Percentiles rank a stretch among this genome's conserved stretches.
phyloP scores from a whole-genome alignment of 2,797 vertebrate species.

The Lacerta viridis region DNA sequence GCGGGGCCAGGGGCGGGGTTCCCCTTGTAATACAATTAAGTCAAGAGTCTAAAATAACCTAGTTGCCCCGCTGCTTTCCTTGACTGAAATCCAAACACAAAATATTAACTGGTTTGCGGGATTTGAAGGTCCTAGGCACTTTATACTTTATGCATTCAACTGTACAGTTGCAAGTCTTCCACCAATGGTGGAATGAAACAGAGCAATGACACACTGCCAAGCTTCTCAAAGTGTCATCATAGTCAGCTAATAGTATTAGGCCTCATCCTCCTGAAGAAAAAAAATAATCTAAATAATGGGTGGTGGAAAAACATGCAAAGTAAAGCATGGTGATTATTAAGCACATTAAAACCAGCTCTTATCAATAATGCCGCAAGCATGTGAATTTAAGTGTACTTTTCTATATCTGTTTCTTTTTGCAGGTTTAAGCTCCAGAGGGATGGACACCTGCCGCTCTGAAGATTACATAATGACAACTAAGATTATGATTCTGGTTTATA shows the following conservation, averaged over 20 bases:
- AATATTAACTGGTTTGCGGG: background rate
- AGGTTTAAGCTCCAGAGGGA: slow-evolving; percentile 78
- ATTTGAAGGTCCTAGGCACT: background rate
- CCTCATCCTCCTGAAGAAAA: background rate
- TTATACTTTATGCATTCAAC: background rate
- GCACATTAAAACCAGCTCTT: background rate
- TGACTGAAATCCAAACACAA: no score
- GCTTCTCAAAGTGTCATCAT: background rate
- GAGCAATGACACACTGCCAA: background rate
- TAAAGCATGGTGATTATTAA: background rate
- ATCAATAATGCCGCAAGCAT: background rate
- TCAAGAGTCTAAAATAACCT: no score
- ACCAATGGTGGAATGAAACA: background rate
- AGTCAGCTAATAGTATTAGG: background rate
- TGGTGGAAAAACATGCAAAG: background rate
- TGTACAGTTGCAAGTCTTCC: background rate
- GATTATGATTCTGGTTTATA: slow-evolving; percentile 56
- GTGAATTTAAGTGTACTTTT: background rate
- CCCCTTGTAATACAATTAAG: no score
- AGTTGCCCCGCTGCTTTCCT: no score
- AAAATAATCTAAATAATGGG: background rate
- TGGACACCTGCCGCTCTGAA: slow-evolving; percentile 27
- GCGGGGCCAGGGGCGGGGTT: no score
- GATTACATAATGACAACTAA: slow-evolving; percentile 29
- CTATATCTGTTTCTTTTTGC: slow-evolving; percentile 33